These are phyloP conservation scores for Gymnopithys bicolor DNA, from an alignment of 2,797 vertebrate genomes.

Conservation along the genomic window DNA sequence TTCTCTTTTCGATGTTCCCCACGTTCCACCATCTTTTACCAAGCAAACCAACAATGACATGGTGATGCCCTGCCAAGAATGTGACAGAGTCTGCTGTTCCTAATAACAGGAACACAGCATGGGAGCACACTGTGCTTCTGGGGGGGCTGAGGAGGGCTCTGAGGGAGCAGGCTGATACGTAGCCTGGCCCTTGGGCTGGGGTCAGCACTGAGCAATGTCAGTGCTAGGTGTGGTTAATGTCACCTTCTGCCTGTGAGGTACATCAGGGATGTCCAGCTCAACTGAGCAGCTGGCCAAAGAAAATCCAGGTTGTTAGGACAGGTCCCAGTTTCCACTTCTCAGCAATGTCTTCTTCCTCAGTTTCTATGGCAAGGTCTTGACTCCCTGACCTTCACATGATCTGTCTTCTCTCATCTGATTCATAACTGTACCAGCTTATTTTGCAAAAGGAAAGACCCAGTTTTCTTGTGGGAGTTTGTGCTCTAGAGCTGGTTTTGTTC, in stretches of 20 bases:
- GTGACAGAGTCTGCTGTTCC: background rate
- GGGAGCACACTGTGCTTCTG: background rate
- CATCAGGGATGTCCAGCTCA: background rate
- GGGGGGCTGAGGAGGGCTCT: background rate
- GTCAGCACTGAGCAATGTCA: background rate
- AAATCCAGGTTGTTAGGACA: background rate
- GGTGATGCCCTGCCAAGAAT: background rate
- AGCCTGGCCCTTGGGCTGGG: background rate
- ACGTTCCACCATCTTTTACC: background rate
- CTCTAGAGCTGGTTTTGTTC: background rate
- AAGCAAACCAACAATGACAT: background rate
- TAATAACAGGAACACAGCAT: background rate
- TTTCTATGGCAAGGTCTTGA: background rate
- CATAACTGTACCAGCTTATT: background rate
- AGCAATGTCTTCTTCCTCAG: background rate
- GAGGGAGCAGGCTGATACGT: fast-evolving
- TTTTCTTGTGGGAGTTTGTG: background rate
- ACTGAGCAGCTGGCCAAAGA: background rate
- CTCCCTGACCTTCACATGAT: background rate
- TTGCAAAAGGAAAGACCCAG: background rate
- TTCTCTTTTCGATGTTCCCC: background rate
- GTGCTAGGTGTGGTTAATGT: background rate
- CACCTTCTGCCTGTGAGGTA: background rate
- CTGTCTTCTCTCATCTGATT: background rate
- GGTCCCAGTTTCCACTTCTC: background rate